phyloP scores from a whole-genome alignment of 2,888 invertebrate genomes.

The Drosophila falleni region DNA sequence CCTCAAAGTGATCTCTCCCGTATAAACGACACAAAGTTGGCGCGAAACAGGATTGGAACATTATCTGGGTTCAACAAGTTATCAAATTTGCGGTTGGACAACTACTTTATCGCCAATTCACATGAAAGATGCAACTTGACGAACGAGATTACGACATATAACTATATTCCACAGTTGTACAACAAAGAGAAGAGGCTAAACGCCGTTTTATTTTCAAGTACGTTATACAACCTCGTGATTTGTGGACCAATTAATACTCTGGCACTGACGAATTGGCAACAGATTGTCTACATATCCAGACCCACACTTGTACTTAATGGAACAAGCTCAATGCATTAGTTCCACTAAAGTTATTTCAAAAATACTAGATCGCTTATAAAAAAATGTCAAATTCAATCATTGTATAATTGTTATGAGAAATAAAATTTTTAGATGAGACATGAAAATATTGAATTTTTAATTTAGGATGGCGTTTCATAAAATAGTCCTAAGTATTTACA shows the following conservation, averaged over 20 bases:
- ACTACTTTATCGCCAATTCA: neutral
- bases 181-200: neutral
- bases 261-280: neutral
- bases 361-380: neutral
- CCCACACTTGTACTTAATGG: neutral
- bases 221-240: neutral
- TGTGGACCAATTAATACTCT: constrained; percentile 1
- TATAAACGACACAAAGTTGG: neutral
- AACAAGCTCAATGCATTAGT: neutral
- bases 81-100: neutral
- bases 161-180: constrained; percentile 21
- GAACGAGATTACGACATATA: constrained; percentile 1
- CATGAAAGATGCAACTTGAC: constrained; percentile 4
- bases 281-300: constrained; percentile 7
- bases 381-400: neutral
- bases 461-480: neutral
- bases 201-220: neutral
- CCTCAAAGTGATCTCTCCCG: constrained; percentile 2
- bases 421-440: neutral
- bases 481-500: neutral
- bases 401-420: neutral
- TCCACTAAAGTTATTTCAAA: neutral
- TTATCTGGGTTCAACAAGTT: neutral
- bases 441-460: neutral
- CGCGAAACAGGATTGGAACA: constrained; percentile 1